Evolutionary conservation across 2,113 vertebrate genomes (phyloP), one percentile per base, ranked within the genome.

Genomic region (Sardina pilchardus): DNA sequence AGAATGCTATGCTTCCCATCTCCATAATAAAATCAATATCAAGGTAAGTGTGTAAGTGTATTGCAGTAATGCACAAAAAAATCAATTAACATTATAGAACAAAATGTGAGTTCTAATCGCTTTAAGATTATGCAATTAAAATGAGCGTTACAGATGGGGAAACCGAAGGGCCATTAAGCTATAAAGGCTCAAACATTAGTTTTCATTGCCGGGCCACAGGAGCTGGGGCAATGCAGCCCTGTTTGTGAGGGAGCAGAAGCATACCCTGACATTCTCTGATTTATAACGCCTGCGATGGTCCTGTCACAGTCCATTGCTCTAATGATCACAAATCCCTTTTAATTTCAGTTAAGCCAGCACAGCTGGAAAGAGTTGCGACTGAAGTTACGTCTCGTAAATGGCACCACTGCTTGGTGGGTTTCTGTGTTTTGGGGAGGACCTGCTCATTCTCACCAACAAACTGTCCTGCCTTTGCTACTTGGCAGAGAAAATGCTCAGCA

Each of bases 11-110:
- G 71, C 30, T 17, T 16, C 1, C 71, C 30, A 34, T 78, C 30
- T 78, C 10, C 26, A 36, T 12, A 39, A 78, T 78, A 78, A 78
- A 78, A 78, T 19, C 71, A 78, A 34, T 36, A 78, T 78, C 14
- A 34, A 34, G 71, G 26, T 36, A 78, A 78, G 71, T 4, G 19
- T 78, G 34, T 16, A 78, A 36, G 71, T 78, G 34, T 34, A 78
- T 34, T 78, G 71, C 12, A 26, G 63, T 67, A 67, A 67, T 67
- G 9, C n/a, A 78, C 59, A 82, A 24, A 59, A 59, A 71, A 82
- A 85, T 85, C 53, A 82, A 89, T 86, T 78, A 30, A 75, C 84
- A 85, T 86, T 80, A 86, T 71, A 19, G 43, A 83, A 82, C 78
- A 83, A 45, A 85, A 85, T 34, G 44, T 14, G 42, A 80, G 34